Conservation (phyloP, 2,113 vertebrate species). For the Scatophagus argus region DNA sequence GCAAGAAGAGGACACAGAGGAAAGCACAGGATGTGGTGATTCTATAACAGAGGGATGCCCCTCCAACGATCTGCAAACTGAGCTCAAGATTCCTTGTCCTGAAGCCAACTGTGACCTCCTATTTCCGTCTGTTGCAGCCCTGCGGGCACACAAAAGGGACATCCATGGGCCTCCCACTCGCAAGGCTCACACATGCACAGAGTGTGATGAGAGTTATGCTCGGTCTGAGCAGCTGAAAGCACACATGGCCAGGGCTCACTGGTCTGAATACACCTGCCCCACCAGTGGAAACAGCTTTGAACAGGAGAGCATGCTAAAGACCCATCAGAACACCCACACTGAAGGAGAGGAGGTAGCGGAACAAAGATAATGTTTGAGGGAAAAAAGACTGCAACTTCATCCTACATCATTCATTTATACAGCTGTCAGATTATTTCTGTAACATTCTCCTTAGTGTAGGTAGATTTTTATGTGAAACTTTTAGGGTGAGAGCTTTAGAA, state of each 20-base stretch:
- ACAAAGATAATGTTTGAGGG: conserved; percentile 67
- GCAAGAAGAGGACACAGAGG: conserved; percentile 28
- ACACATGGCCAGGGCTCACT: conserved; percentile 78
- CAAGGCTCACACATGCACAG: conserved; percentile 66
- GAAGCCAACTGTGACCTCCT: conserved; percentile 74
- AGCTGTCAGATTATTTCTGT: conserved; percentile 10
- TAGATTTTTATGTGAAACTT: conserved; percentile 21
- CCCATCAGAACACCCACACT: conserved; percentile 81
- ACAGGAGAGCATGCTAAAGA: conserved; percentile 81
- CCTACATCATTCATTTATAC: conserved; percentile 8
- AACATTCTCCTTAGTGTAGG: conserved; percentile 5
- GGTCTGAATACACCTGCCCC: conserved; percentile 79
- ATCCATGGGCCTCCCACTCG: conserved; percentile 45
- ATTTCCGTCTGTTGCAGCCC: conserved; percentile 73
- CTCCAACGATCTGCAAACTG: conserved; percentile 27
- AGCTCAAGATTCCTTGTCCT: conserved; percentile 80
- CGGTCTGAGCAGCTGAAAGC: conserved; percentile 66
- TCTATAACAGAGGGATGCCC: conserved; percentile 21
- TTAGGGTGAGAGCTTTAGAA: conserved; percentile 23
- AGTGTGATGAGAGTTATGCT: conserved; percentile 75
- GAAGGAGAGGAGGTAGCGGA: conserved; percentile 61
- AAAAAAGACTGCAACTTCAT: conserved; percentile 25
- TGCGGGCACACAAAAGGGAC: conserved; percentile 80
- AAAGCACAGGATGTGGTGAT: conserved; percentile 20
- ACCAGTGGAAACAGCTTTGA: conserved; percentile 86